A percentile compares a stretch with the other conserved stretches of the same genome.
Conservation (phyloP, 2,888 invertebrate species). For the Atherix ibis region DNA sequence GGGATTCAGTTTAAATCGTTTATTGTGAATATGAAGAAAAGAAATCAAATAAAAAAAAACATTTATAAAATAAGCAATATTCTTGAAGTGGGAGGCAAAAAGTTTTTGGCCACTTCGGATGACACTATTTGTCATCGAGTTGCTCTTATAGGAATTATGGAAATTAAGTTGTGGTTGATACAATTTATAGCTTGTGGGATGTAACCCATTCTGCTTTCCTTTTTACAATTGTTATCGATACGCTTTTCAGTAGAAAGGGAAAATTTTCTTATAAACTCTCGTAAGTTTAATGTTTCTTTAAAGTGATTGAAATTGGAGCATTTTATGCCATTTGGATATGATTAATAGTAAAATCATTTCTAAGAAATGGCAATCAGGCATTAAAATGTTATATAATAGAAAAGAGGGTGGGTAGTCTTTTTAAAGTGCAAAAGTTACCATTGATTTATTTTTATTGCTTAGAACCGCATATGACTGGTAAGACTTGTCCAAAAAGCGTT, state of each 20-base stretch:
- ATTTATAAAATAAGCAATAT: no score
- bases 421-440: no score
- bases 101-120: neutral
- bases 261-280: no score
- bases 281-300: neutral
- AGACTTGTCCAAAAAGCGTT: no score
- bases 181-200: neutral
- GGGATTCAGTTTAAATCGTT: neutral
- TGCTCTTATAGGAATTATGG: neutral
- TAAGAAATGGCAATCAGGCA: no score
- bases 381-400: no score
- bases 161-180: neutral
- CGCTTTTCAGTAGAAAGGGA: no score
- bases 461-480: no score
- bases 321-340: neutral
- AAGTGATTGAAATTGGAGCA: neutral
- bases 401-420: no score
- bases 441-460: no score
- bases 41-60: no score
- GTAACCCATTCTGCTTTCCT: neutral
- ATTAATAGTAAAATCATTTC: no score
- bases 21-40: neutral
- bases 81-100: neutral
- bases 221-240: neutral
- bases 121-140: neutral